Evolutionary conservation across 2,888 invertebrate species (phyloP).

Genomic region (Hirtodrosophila alboralis): DNA sequence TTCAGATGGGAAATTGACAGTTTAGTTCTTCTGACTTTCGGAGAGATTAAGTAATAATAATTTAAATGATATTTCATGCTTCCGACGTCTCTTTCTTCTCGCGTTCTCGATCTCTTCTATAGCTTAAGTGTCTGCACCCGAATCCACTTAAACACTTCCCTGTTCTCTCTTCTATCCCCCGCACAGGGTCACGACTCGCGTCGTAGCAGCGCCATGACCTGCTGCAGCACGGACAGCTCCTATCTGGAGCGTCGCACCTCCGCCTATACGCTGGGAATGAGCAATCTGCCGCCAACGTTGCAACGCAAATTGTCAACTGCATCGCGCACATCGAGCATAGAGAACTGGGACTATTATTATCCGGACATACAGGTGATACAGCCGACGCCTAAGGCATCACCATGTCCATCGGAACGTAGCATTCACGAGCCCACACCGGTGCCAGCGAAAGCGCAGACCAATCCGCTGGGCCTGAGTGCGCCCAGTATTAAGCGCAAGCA

Average conservation of each 20-base stretch:
- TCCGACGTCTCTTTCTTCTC: too few relatives aligned
- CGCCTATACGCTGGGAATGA: conserved; percentile 90
- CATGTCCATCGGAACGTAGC: conserved; percentile 88
- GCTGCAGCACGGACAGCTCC: conserved; percentile 93
- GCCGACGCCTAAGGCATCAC: conserved; percentile 93
- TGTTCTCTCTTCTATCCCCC: not conserved
- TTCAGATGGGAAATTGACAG: too few relatives aligned
- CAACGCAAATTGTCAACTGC: conserved; percentile 82
- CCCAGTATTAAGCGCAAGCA: conserved; percentile 80
- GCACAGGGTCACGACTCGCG: conserved; percentile 85
- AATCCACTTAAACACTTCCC: too few relatives aligned
- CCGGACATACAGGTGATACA: conserved; percentile 90
- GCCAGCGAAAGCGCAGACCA: conserved; percentile 24
- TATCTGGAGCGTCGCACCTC: conserved; percentile 93
- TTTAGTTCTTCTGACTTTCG: too few relatives aligned
- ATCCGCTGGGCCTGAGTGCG: conserved; percentile 39
- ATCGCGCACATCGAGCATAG: conserved; percentile 82
- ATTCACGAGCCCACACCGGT: conserved; percentile 65
- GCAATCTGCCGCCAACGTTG: conserved; percentile 85
- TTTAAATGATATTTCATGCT: too few relatives aligned
- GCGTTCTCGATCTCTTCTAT: too few relatives aligned
- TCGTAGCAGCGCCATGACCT: conserved; percentile 92
- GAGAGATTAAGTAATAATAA: too few relatives aligned
- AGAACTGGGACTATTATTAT: conserved; percentile 86
- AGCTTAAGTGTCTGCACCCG: too few relatives aligned